Conservation (phyloP, 2,797 vertebrate species). For the Champsocephalus esox region DNA sequence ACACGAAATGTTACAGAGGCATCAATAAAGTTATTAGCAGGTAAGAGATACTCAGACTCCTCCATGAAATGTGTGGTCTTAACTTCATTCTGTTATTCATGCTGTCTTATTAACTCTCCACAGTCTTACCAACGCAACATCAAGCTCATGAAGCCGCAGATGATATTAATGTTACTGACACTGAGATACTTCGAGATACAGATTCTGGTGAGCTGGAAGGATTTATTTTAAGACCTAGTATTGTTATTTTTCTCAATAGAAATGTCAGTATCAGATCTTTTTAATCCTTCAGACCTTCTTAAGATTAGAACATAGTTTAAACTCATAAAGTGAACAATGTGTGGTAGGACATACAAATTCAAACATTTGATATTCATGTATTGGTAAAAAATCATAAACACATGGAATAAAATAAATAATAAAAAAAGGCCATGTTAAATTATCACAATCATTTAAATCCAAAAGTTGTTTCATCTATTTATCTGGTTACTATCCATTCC, state of each 20-base stretch:
- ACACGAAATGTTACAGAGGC: conserved; percentile 5
- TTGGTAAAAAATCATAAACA: not conserved
- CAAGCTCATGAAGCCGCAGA: conserved; percentile 4
- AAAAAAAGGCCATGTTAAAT: too few species aligned
- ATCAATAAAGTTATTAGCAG: not conserved
- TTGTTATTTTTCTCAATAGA: not conserved
- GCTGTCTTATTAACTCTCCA: not conserved
- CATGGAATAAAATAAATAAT: not conserved
- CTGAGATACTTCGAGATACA: not conserved
- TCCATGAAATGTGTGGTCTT: not conserved
- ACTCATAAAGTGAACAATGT: not conserved
- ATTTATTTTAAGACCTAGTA: not conserved
- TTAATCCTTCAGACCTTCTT: not conserved
- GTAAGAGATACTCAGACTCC: conserved; percentile 18
- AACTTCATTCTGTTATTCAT: not conserved
- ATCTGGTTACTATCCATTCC: too few species aligned
- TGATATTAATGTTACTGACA: not conserved
- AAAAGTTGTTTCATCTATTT: too few species aligned
- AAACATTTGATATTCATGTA: not conserved
- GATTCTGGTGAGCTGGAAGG: conserved; percentile 29
- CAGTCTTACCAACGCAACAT: conserved; percentile 32
- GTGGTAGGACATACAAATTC: not conserved
- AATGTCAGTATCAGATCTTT: not conserved
- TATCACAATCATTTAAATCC: too few species aligned
- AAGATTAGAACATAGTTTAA: not conserved